Conservation (phyloP, 2,797 vertebrate genomes). For the Lacerta viridis region DNA sequence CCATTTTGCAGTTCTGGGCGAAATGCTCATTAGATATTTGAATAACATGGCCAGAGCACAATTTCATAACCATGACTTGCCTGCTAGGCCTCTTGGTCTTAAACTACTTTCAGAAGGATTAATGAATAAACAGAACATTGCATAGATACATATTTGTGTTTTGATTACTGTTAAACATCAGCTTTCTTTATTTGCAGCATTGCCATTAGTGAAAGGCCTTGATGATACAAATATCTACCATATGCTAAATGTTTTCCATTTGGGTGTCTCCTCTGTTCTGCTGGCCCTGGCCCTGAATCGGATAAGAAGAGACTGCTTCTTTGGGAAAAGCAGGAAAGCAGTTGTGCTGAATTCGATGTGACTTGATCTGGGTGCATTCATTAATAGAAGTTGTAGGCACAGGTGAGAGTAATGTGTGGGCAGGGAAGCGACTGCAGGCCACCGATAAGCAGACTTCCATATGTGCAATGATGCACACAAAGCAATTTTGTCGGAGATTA, state of each 20-base stretch:
- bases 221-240: not conserved
- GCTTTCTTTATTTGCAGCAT: slow-evolving; percentile 35
- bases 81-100: not conserved
- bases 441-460: slow-evolving; percentile 66
- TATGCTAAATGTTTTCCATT: not conserved
- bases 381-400: slow-evolving; percentile 51
- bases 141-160: slow-evolving; percentile 7
- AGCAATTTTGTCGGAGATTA: slow-evolving; percentile 68
- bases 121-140: slow-evolving; percentile 29
- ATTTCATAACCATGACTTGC: not conserved
- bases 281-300: slow-evolving; percentile 39
- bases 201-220: slow-evolving; percentile 39
- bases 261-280: not conserved
- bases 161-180: slow-evolving; percentile 47
- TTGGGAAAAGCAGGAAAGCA: slow-evolving; percentile 57
- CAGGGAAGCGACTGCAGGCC: slow-evolving; percentile 60
- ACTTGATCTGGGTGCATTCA: slow-evolving; percentile 44
- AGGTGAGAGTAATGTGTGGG: slow-evolving; percentile 66
- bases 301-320: slow-evolving; percentile 23
- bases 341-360: slow-evolving; percentile 42
- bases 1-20: not conserved
- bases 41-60: not conserved
- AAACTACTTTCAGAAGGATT: slow-evolving; percentile 13
- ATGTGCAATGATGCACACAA: slow-evolving; percentile 69
- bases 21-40: not conserved